A percentile compares a stretch with the other conserved stretches of the same genome.
Evolutionary conservation across 1,140 invertebrate genomes (phyloP).

Genomic region (Pseudomyrmex pallidus): DNA sequence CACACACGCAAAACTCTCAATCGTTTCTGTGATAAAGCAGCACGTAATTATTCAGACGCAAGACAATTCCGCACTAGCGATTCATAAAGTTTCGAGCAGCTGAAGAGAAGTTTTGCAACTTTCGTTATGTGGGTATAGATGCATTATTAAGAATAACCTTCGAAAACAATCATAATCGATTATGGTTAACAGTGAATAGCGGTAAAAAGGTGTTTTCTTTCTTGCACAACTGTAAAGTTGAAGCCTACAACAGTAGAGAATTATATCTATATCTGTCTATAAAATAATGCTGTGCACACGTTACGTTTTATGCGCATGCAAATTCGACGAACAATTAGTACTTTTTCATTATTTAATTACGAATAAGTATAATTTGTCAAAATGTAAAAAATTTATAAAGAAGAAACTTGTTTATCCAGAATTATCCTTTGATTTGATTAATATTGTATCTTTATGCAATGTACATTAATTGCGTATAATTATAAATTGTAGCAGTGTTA

Average conservation of each 20-base stretch:
- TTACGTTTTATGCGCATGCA: neutral
- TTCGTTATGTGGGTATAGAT: conserved; percentile 12
- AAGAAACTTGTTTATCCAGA: too few relatives aligned
- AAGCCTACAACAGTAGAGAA: neutral
- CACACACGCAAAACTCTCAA: neutral
- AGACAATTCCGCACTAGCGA: neutral
- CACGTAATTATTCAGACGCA: conserved; percentile 39
- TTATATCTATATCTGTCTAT: conserved; percentile 11
- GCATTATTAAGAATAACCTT: conserved; percentile 52
- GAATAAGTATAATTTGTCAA: too few relatives aligned
- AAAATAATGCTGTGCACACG: neutral
- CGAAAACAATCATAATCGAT: conserved; percentile 50
- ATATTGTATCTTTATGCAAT: neutral
- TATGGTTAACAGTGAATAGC: conserved; percentile 48
- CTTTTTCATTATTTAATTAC: too few relatives aligned
- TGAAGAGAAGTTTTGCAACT: conserved; percentile 49
- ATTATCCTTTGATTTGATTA: neutral
- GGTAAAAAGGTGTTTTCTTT: conserved; percentile 17
- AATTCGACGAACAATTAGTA: neutral
- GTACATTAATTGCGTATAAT: too few relatives aligned
- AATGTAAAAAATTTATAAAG: too few relatives aligned
- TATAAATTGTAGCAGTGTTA: too few relatives aligned
- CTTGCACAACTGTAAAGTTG: conserved; percentile 7
- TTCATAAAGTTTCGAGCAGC: conserved; percentile 24
- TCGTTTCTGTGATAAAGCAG: conserved; percentile 16